Evolutionary conservation across 23 tunicate species (phyloP).

Genomic region (Phallusia fumigata): DNA sequence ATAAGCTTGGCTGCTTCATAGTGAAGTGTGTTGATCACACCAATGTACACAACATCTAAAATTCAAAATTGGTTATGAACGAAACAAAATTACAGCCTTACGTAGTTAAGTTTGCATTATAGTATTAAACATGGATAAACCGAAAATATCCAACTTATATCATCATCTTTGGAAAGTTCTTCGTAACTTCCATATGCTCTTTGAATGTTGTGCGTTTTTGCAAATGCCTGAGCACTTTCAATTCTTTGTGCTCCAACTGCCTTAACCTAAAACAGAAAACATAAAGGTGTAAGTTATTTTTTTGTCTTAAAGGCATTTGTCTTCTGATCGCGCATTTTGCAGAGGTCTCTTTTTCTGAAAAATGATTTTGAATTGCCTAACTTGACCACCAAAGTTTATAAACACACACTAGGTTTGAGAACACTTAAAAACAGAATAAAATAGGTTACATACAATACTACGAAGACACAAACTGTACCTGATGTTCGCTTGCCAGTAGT

Average conservation of each 20-base stretch:
- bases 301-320: no score
- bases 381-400: no score
- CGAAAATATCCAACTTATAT: slow-evolving; percentile 29
- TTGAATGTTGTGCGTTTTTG: slow-evolving; percentile 10
- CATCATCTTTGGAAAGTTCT: slow-evolving; percentile 53
- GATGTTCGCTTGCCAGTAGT: slow-evolving; percentile 54
- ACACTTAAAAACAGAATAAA: no score
- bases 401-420: no score
- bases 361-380: no score
- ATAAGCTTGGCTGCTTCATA: slow-evolving; percentile 49
- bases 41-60: slow-evolving; percentile 77
- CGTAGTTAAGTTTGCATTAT: no score
- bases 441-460: not conserved
- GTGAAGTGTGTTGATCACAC: slow-evolving; percentile 48
- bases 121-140: no score
- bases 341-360: not conserved
- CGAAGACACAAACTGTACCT: slow-evolving; percentile 1
- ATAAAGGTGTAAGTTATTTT: not conserved
- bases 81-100: no score
- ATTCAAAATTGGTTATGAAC: no score
- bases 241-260: slow-evolving; percentile 66
- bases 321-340: no score
- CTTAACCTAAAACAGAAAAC: slow-evolving; percentile 14
- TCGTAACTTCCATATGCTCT: slow-evolving; percentile 54
- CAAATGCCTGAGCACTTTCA: slow-evolving; percentile 54